Evolutionary conservation across 2,797 vertebrate genomes (phyloP), one percentile per base, ranked within the genome.

Genomic region (Petrocephalus sullivani): DNA sequence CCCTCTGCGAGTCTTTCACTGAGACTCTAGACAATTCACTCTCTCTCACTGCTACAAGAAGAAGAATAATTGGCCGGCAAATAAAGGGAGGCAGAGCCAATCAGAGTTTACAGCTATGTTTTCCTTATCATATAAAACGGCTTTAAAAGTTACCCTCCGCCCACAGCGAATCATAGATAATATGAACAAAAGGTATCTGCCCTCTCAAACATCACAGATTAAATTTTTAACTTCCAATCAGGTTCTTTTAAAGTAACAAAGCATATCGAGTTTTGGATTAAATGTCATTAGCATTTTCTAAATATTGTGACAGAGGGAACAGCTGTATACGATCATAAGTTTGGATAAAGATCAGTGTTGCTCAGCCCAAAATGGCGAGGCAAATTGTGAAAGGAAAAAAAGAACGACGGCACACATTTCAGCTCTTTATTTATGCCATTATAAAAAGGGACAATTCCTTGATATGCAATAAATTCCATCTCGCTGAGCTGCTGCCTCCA

Each of bases 371-470:
- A 94, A 94, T 92, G 89, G 90, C 89, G 28, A 51, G 28, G 60
- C 21, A 37, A 64, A 87, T 49, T 49, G 86, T 46, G 95, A 95
- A 93, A 37, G 6, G 2, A 21, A 60, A 57, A 71, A 37, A 71
- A 71, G 96, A 97, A 95, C 92, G 93, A 95, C 95, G 96, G 95
- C 96, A 93, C 93, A 96, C 97, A 96, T 98, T 96, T 96, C 96
- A 93, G 96, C 96, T 94, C 92, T 92, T 93, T 95, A 96, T 97
- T 98, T 97, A 98, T 97, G 96, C 97, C 96, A 97, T 95, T 98
- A 97, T 98, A 97, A 99, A 98, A 97, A 95, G 96, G 97, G 97
- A 96, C 96, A 96, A 97, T 98, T 97, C 97, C 96, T 96, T 95
- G 96, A 97, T 93, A 95, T 88, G 94, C 95, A 95, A 97, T 99